A percentile compares a stretch with the other conserved stretches of the same genome.
Evolutionary conservation across 2,113 vertebrate genomes (phyloP).

Genomic region (Scomber scombrus): DNA sequence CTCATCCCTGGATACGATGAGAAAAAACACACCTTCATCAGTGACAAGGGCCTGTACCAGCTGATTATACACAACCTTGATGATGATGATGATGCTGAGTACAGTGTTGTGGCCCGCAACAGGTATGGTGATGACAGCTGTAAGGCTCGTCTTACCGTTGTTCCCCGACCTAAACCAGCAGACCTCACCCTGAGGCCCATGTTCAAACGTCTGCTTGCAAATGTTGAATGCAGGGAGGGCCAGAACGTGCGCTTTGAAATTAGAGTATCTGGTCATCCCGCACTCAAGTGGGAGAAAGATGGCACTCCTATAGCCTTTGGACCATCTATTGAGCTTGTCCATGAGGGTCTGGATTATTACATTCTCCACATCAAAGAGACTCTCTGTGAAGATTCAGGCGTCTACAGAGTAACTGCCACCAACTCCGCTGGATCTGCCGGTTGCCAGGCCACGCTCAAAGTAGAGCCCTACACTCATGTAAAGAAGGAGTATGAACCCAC

Average conservation of each 20-base stretch:
- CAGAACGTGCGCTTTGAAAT: slow-evolving; percentile 96
- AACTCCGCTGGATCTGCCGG: slow-evolving; percentile 97
- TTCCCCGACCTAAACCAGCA: slow-evolving; percentile 91
- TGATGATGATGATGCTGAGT: slow-evolving; percentile 93
- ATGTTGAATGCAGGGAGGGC: slow-evolving; percentile 95
- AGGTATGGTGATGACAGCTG: slow-evolving; percentile 96
- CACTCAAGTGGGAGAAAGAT: slow-evolving; percentile 96
- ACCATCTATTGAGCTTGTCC: slow-evolving; percentile 94
- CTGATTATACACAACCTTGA: slow-evolving; percentile 91
- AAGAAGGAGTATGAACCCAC: slow-evolving; percentile 91
- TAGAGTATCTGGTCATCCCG: slow-evolving; percentile 93
- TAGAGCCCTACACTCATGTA: slow-evolving; percentile 90
- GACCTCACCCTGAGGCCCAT: slow-evolving; percentile 95
- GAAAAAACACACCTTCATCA: slow-evolving; percentile 94
- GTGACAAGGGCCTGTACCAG: slow-evolving; percentile 96
- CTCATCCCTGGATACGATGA: slow-evolving; percentile 93
- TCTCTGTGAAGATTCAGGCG: slow-evolving; percentile 94
- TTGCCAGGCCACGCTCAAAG: slow-evolving; percentile 95
- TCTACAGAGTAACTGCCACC: slow-evolving; percentile 96
- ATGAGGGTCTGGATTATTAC: slow-evolving; percentile 97
- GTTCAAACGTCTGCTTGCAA: slow-evolving; percentile 98
- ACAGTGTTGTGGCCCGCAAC: slow-evolving; percentile 93
- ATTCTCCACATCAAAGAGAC: slow-evolving; percentile 94
- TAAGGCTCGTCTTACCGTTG: slow-evolving; percentile 94
- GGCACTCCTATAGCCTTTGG: slow-evolving; percentile 92